Conservation (phyloP, 2,888 invertebrate species). For the Osmoderma eremita region DNA sequence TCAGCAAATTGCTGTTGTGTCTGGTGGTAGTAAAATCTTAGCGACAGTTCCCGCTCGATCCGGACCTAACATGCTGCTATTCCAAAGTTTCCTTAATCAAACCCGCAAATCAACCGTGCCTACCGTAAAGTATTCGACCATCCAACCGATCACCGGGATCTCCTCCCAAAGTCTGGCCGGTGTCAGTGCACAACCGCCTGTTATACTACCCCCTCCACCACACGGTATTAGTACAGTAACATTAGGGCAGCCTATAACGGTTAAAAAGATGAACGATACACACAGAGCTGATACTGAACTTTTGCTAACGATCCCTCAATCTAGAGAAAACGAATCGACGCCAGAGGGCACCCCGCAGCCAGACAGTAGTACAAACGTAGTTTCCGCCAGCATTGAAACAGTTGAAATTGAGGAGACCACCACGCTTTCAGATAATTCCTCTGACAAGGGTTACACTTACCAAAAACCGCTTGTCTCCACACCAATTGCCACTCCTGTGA, state of each 20-base stretch:
- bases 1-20: slow-evolving; percentile 78
- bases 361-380: slow-evolving; percentile 56
- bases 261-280: slow-evolving; percentile 61
- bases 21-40: slow-evolving; percentile 72
- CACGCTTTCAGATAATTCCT: slow-evolving; percentile 53
- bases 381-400: slow-evolving; percentile 52
- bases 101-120: slow-evolving; percentile 70
- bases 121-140: slow-evolving; percentile 66
- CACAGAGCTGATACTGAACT: slow-evolving; percentile 58
- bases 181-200: slow-evolving; percentile 62
- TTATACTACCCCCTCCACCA: slow-evolving; percentile 61
- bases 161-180: slow-evolving; percentile 61
- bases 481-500: slow-evolving; percentile 61
- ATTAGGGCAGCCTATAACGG: slow-evolving; percentile 60
- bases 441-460: slow-evolving; percentile 48
- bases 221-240: slow-evolving; percentile 60
- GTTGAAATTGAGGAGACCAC: slow-evolving; percentile 56
- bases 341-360: slow-evolving; percentile 52
- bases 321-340: slow-evolving; percentile 53
- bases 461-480: slow-evolving; percentile 49
- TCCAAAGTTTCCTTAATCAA: slow-evolving; percentile 75
- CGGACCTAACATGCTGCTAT: slow-evolving; percentile 71
- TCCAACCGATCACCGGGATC: slow-evolving; percentile 62
- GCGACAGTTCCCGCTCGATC: slow-evolving; percentile 66
- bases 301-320: slow-evolving; percentile 60